phyloP scores from a whole-genome alignment of 1,140 invertebrate genomes.

The Drosophila takahashii region DNA sequence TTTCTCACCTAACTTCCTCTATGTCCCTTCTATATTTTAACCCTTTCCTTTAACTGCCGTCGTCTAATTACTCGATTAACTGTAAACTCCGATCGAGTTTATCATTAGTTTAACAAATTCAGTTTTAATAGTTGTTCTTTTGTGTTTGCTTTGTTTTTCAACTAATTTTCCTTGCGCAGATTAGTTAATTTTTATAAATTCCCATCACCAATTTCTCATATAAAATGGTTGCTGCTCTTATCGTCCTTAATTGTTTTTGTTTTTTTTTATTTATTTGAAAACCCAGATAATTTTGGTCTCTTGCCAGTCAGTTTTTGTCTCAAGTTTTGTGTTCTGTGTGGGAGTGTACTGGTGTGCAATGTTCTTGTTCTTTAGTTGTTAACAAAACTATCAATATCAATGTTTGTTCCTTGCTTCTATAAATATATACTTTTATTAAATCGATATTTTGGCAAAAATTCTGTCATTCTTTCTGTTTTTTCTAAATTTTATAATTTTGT shows the following conservation, averaged over 20 bases:
- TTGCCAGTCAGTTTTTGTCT: constrained; percentile 83
- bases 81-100: constrained; percentile 53
- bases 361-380: constrained; percentile 49
- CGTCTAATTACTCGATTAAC: constrained; percentile 39
- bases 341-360: constrained; percentile 59
- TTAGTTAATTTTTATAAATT: constrained; percentile 70
- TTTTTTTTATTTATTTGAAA: constrained; percentile 70
- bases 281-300: constrained; percentile 84
- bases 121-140: constrained; percentile 64
- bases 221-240: constrained; percentile 69
- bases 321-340: constrained; percentile 64
- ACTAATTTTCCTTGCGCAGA: constrained; percentile 32
- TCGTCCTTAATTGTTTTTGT: constrained; percentile 50
- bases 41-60: constrained; percentile 28
- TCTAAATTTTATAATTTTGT: constrained; percentile 44
- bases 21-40: constrained; percentile 31
- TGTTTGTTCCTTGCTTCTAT: constrained; percentile 76
- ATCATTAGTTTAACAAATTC: constrained; percentile 69
- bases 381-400: constrained; percentile 81
- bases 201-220: constrained; percentile 63
- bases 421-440: constrained; percentile 77
- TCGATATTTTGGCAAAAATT: constrained; percentile 81
- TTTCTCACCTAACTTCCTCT: constrained; percentile 35
- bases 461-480: constrained; percentile 45
- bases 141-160: constrained; percentile 32